Percentiles rank a stretch among this genome's conserved stretches.
phyloP scores from a whole-genome alignment of 2,113 vertebrate species.

The Oreochromis aureus region DNA sequence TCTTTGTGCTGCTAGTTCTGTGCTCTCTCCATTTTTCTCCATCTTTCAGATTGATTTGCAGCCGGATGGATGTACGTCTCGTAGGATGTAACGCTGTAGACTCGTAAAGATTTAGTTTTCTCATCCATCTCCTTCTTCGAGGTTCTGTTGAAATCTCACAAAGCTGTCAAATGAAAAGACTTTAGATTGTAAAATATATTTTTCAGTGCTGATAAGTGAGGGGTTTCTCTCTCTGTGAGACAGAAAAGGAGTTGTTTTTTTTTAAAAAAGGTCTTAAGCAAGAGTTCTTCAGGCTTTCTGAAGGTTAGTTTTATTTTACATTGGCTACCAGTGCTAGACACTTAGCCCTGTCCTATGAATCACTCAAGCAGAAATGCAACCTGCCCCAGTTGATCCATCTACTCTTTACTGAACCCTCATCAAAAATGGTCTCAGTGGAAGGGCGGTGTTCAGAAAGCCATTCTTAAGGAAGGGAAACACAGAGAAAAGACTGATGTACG shows the following conservation, averaged over 20 bases:
- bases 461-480: not conserved
- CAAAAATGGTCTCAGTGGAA: not conserved
- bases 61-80: slow-evolving; percentile 18
- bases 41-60: slow-evolving; percentile 42
- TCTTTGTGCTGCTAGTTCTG: slow-evolving; percentile 19
- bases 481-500: not conserved
- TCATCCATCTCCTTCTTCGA: slow-evolving; percentile 5
- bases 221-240: not conserved
- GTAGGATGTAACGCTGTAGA: slow-evolving; percentile 17
- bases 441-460: not conserved
- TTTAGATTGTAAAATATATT: not conserved
- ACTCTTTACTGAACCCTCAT: not conserved
- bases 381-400: not conserved
- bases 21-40: not conserved
- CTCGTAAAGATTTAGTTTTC: slow-evolving; percentile 11
- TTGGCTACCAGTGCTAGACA: not conserved
- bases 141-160: slow-evolving; percentile 23
- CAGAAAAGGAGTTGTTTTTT: not conserved
- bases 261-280: not conserved
- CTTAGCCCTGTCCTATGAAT: not conserved
- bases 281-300: not conserved
- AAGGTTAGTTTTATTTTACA: not conserved
- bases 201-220: not conserved
- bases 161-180: slow-evolving; percentile 19
- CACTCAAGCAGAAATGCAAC: not conserved